Base-by-base conservation (phyloP, 2,797 vertebrate species). In the Cyclura pinguis region DNA sequence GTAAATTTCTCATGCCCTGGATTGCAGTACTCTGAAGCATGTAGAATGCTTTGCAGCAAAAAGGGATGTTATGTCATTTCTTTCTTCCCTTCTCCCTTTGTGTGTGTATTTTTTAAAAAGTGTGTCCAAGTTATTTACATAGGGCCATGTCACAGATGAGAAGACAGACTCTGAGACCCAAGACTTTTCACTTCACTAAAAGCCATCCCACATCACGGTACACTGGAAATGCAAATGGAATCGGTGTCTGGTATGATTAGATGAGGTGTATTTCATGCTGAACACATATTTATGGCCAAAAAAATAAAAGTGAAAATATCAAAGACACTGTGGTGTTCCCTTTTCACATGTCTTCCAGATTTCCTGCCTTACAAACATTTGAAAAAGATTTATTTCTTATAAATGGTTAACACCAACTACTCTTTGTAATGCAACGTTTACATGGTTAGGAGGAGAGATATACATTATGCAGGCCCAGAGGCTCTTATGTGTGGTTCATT, bases 151-250 rank as follows among this genome's bases (percentile, higher is more conserved):
- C 90, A 94, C 94, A 96, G 90, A 96, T 91, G 86, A 96, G 93
- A 94, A 93, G 38, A 91, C 90, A 96, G 89, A 90, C 94, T 95
- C 94, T 88, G 91, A 94, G 90, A 88, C 55, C 50, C 42, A 64
- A 55, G 81, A 91, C n/a, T 93, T 95, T 94, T 96, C 93, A 92
- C 91, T 92, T 95, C 91, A 89, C 92, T 87, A 94, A 95, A 96
- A 97, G 94, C 84, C 91, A 82, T 92, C 42, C 95, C 92, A 92
- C 32, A 9, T 89, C 95, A 95, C 92, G 92, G 92, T 91, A 91
- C 1, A 18, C 85, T 91, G 8, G 88, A 92, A 91, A 92, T 88
- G 50, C 32, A 87, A 20, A 18, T 13, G 52, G 52, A 32, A 0
- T 90, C 27, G 84, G 13, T 73, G 64, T 2, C 52, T 52, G 55